phyloP scores from a whole-genome alignment of 2,888 invertebrate genomes.

The Sepiola atlantica region DNA sequence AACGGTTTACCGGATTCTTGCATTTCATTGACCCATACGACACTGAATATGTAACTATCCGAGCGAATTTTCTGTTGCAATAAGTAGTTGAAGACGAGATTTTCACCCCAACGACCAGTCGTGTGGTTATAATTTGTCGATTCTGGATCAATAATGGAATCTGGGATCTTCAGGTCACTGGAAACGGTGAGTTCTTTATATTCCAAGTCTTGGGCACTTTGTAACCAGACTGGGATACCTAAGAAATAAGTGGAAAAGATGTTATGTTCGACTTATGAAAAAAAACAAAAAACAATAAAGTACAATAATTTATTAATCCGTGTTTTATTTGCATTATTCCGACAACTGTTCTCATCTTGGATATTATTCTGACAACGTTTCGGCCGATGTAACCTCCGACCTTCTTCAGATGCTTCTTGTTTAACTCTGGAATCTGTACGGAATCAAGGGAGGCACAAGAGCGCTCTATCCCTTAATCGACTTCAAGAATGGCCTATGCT shows the following conservation, averaged over 20 bases:
- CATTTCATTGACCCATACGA: constrained; percentile 64
- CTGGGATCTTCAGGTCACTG: constrained; percentile 54
- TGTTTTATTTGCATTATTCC: too few relatives aligned
- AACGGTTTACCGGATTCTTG: constrained; percentile 66
- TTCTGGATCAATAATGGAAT: constrained; percentile 42
- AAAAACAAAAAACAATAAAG: too few relatives aligned
- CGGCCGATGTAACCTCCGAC: too few relatives aligned
- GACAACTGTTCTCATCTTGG: too few relatives aligned
- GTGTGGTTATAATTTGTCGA: constrained; percentile 52
- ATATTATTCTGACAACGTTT: too few relatives aligned
- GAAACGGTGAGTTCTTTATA: constrained; percentile 64
- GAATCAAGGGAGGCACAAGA: too few relatives aligned
- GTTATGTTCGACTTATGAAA: too few relatives aligned
- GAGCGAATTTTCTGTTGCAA: constrained; percentile 55
- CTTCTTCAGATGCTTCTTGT: too few relatives aligned
- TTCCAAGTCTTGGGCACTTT: constrained; percentile 60
- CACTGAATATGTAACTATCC: constrained; percentile 56
- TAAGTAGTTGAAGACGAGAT: constrained; percentile 67
- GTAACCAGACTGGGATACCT: constrained; percentile 67
- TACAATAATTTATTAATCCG: too few relatives aligned
- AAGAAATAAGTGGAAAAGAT: neutral
- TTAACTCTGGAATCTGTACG: too few relatives aligned
- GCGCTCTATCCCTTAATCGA: too few relatives aligned
- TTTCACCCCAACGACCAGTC: constrained; percentile 70
- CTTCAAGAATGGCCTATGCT: too few relatives aligned